Evolutionary conservation across 2,113 vertebrate genomes (phyloP).

Genomic region (Phocoena sinus): DNA sequence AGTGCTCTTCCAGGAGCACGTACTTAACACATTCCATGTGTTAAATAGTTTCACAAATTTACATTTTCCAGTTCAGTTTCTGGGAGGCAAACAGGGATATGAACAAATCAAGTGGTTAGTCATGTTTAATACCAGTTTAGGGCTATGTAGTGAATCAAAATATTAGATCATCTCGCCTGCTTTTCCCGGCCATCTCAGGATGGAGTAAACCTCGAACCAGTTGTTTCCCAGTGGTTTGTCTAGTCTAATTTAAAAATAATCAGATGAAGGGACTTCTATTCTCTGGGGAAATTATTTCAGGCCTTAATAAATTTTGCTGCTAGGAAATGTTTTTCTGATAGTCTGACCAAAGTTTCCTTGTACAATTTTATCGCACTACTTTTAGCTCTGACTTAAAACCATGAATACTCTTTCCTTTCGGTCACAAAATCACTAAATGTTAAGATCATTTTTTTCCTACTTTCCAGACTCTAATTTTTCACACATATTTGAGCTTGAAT

Average conservation of each 20-base stretch:
- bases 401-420: not conserved
- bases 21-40: not conserved
- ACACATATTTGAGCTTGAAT: not conserved
- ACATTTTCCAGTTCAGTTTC: not conserved
- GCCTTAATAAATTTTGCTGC: constrained; percentile 14
- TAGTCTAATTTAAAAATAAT: constrained; percentile 55
- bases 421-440: not conserved
- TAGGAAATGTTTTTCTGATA: constrained; percentile 32
- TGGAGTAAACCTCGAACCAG: not conserved
- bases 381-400: constrained; percentile 22
- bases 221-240: constrained; percentile 20
- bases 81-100: not conserved
- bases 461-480: not conserved
- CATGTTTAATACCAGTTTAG: constrained; percentile 29
- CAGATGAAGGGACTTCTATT: not conserved
- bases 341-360: not conserved
- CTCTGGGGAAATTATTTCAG: constrained; percentile 8
- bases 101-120: constrained; percentile 56
- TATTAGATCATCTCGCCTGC: constrained; percentile 26
- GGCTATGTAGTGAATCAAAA: not conserved
- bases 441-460: not conserved
- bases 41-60: not conserved
- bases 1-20: not conserved
- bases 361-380: not conserved
- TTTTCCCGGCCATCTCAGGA: not conserved